Evolutionary conservation across 2,888 invertebrate genomes (phyloP).

Genomic region (Lordiphosa andalusiaca): DNA sequence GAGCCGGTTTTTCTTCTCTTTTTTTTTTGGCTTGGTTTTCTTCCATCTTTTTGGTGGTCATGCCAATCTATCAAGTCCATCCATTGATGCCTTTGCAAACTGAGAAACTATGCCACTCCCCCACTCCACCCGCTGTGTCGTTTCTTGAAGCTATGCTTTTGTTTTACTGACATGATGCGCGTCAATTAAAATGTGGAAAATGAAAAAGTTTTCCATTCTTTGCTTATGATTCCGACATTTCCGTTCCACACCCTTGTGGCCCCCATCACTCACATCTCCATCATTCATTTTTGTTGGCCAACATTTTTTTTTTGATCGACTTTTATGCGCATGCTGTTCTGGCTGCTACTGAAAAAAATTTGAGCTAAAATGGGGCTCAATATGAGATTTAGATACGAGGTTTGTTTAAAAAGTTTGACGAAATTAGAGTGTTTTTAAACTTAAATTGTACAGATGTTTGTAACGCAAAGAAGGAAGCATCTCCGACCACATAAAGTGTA

Average conservation of each 20-base stretch:
- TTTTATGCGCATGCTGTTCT: conserved; percentile 21
- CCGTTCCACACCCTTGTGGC: background rate
- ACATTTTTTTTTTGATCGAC: conserved; percentile 31
- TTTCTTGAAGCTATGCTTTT: conserved; percentile 21
- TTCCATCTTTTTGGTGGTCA: conserved; percentile 18
- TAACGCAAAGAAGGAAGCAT: too few species aligned
- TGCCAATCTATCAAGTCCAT: conserved; percentile 49
- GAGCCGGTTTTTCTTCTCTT: conserved; percentile 1
- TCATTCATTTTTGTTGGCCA: conserved; percentile 14
- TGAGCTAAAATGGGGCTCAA: too few species aligned
- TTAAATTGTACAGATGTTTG: too few species aligned
- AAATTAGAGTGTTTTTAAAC: too few species aligned
- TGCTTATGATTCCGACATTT: conserved; percentile 18
- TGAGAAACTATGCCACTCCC: conserved; percentile 25
- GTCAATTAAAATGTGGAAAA: conserved; percentile 50
- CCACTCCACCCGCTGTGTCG: conserved; percentile 14
- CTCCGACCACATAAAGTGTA: too few species aligned
- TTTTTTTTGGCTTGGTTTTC: background rate
- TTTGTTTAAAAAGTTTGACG: too few species aligned
- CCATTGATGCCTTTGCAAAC: conserved; percentile 27
- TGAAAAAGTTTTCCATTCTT: conserved; percentile 35
- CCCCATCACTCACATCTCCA: too few species aligned
- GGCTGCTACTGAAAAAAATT: conserved; percentile 4
- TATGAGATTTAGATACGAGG: too few species aligned
- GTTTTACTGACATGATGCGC: conserved; percentile 37